A percentile compares a stretch with the other conserved stretches of the same genome.
These are phyloP conservation scores for Crotalus tigris DNA, from an alignment of 2,113 vertebrate species.

Conservation along the genomic window DNA sequence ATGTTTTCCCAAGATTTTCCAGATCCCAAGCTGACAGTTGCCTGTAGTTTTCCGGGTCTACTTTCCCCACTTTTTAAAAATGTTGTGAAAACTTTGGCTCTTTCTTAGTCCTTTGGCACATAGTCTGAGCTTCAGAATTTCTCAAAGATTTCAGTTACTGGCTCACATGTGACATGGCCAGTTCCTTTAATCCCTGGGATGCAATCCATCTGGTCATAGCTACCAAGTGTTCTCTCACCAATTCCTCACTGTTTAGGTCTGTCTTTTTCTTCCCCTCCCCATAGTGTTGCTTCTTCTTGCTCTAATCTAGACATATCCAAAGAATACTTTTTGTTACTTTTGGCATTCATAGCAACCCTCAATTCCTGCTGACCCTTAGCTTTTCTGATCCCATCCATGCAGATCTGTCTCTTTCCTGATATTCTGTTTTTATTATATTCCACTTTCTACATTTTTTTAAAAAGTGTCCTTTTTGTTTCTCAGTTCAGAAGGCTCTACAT, in stretches of 20 bases:
- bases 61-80: not conserved
- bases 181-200: not conserved
- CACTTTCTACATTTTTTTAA: not conserved
- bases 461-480: not conserved
- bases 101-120: not conserved
- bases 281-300: not conserved
- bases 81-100: not conserved
- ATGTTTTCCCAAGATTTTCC: not conserved
- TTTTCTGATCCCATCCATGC: not conserved
- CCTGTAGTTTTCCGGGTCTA: not conserved
- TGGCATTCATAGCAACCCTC: not conserved
- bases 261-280: not conserved
- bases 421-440: not conserved
- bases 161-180: not conserved
- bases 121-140: not conserved
- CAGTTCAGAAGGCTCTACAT: not conserved
- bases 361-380: not conserved
- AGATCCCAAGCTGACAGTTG: not conserved
- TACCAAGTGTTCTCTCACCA: not conserved
- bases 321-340: not conserved
- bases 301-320: not conserved
- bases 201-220: not conserved
- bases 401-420: not conserved
- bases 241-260: not conserved
- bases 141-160: not conserved